Conservation (phyloP, 2,797 vertebrate genomes). For the Chloroceryle inda region DNA sequence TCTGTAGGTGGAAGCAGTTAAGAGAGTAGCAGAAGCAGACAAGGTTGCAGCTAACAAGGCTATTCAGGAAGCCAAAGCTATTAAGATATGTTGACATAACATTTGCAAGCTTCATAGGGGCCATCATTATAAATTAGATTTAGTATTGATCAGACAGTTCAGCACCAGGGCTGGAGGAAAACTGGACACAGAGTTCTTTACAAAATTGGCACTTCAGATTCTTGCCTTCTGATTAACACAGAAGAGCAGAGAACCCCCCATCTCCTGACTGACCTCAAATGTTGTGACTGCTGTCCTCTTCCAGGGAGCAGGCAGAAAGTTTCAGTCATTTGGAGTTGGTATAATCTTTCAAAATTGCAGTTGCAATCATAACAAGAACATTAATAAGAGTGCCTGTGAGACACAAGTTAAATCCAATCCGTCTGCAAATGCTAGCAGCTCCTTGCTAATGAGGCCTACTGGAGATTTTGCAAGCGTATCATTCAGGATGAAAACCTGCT, state of each 20-base stretch:
- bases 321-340: neutral
- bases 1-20: slow-evolving; percentile 63
- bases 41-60: slow-evolving; percentile 74
- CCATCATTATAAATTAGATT: slow-evolving; percentile 82
- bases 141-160: slow-evolving; percentile 81
- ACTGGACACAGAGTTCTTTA: slow-evolving; percentile 72
- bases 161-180: slow-evolving; percentile 70
- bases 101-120: slow-evolving; percentile 80
- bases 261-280: slow-evolving; percentile 39
- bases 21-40: slow-evolving; percentile 63
- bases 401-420: neutral
- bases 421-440: neutral
- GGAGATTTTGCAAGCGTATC: neutral
- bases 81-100: slow-evolving; percentile 83
- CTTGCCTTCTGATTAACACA: slow-evolving; percentile 74
- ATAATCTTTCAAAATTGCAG: slow-evolving; percentile 18
- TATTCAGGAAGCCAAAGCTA: slow-evolving; percentile 75
- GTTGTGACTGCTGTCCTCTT: slow-evolving; percentile 10
- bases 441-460: slow-evolving; percentile 49
- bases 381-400: neutral
- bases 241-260: slow-evolving; percentile 57
- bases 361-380: neutral
- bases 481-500: neutral
- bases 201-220: slow-evolving; percentile 68
- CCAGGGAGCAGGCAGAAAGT: neutral